Evolutionary conservation across 2,113 vertebrate species (phyloP).

Genomic region (Lutjanus erythropterus): DNA sequence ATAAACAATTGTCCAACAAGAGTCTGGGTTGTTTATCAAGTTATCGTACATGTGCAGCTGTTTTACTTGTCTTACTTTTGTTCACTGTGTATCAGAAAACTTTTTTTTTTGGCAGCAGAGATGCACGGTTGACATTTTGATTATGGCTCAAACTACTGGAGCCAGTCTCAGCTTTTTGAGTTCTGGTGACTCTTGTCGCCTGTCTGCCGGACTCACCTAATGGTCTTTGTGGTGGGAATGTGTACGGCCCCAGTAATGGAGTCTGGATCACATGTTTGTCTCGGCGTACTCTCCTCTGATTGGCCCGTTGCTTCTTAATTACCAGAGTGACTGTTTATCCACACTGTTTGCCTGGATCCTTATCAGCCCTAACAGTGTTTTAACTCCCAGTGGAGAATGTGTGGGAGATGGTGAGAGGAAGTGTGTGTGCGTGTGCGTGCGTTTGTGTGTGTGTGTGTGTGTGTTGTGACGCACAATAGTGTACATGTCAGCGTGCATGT

Average conservation of each 20-base stretch:
- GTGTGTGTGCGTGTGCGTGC: constrained; percentile 37
- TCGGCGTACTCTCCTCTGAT: constrained; percentile 68
- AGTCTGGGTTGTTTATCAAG: background rate
- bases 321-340: constrained; percentile 80
- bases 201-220: constrained; percentile 65
- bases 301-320: constrained; percentile 76
- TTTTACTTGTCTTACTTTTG: constrained; percentile 4
- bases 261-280: constrained; percentile 76
- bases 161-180: background rate
- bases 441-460: constrained; percentile 39
- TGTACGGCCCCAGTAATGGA: constrained; percentile 60
- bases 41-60: background rate
- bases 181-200: constrained; percentile 27
- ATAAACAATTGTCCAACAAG: too few species aligned
- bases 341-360: constrained; percentile 81
- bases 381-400: constrained; percentile 82
- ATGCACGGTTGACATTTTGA: background rate
- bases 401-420: constrained; percentile 79
- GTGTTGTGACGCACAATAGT: constrained; percentile 59
- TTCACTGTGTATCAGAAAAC: background rate
- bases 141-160: background rate
- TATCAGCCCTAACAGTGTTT: constrained; percentile 81
- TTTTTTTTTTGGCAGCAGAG: background rate
- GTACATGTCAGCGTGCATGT: constrained; percentile 61
- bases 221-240: constrained; percentile 68